Percentiles rank a stretch among this genome's conserved stretches.
Conservation (phyloP, 1,140 invertebrate species). For the Anagrus nilaparvatae region DNA sequence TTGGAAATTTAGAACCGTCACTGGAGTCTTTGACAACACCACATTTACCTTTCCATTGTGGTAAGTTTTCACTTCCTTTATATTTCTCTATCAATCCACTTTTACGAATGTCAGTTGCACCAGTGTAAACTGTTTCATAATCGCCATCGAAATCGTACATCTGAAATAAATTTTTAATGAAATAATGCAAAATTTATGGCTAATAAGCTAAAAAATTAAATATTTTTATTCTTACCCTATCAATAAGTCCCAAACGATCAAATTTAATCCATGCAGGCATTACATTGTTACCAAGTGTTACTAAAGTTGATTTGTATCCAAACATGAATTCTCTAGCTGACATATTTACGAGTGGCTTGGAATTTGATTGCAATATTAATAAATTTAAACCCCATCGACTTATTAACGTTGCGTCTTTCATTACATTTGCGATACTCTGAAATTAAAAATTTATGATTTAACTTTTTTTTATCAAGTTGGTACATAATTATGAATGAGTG, state of each 20-base stretch:
- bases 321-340: conserved; percentile 79
- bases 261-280: conserved; percentile 72
- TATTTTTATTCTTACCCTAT: conserved; percentile 56
- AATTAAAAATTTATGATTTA: conserved; percentile 27
- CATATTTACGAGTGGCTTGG: conserved; percentile 60
- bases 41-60: conserved; percentile 68
- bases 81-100: conserved; percentile 69
- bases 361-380: conserved; percentile 54
- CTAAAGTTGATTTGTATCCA: conserved; percentile 60
- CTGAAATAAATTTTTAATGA: conserved; percentile 48
- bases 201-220: conserved; percentile 3
- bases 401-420: conserved; percentile 50
- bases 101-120: conserved; percentile 47
- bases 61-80: conserved; percentile 55
- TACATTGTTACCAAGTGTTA: conserved; percentile 65
- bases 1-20: conserved; percentile 75
- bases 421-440: conserved; percentile 70
- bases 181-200: not conserved
- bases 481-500: no score
- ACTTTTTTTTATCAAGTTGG: conserved; percentile 6
- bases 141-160: conserved; percentile 81
- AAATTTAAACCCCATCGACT: conserved; percentile 57
- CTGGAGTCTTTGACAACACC: conserved; percentile 67
- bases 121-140: conserved; percentile 69
- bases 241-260: conserved; percentile 70